Evolutionary conservation across 2,113 vertebrate genomes (phyloP).

Genomic region (Emydura subglobosa): DNA sequence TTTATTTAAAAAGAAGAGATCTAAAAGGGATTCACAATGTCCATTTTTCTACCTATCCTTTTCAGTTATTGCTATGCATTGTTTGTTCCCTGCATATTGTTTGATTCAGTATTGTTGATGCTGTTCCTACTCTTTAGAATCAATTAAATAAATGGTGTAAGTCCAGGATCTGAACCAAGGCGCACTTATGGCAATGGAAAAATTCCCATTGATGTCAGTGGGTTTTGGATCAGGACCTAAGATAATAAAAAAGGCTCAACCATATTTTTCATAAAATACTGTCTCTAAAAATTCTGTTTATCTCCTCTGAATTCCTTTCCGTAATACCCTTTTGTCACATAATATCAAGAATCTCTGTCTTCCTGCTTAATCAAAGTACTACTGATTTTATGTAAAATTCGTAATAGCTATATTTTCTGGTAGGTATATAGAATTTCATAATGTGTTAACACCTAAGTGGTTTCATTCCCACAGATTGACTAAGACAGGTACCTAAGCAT

Average conservation of each 20-base stretch:
- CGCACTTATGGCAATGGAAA: not conserved
- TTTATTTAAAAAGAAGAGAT: not conserved
- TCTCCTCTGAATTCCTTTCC: not conserved
- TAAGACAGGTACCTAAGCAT: not conserved
- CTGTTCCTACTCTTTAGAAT: not conserved
- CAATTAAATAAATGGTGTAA: not conserved
- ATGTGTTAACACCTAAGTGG: not conserved
- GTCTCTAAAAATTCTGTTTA: not conserved
- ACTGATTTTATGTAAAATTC: not conserved
- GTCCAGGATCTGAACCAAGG: not conserved
- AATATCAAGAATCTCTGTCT: rapidly evolving
- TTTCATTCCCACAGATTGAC: not conserved
- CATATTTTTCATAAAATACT: not conserved
- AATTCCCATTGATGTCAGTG: not conserved
- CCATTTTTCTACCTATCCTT: not conserved
- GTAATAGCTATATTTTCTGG: not conserved
- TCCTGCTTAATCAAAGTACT: not conserved
- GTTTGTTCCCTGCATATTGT: not conserved
- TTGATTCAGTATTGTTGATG: not conserved
- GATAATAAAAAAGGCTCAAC: not conserved
- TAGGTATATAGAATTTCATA: not conserved
- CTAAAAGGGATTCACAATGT: not conserved
- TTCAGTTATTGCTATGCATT: not conserved
- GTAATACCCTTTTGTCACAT: rapidly evolving
- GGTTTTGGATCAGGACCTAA: not conserved